phyloP scores from a whole-genome alignment of 2,113 vertebrate genomes.

The Megaptera novaeangliae region DNA sequence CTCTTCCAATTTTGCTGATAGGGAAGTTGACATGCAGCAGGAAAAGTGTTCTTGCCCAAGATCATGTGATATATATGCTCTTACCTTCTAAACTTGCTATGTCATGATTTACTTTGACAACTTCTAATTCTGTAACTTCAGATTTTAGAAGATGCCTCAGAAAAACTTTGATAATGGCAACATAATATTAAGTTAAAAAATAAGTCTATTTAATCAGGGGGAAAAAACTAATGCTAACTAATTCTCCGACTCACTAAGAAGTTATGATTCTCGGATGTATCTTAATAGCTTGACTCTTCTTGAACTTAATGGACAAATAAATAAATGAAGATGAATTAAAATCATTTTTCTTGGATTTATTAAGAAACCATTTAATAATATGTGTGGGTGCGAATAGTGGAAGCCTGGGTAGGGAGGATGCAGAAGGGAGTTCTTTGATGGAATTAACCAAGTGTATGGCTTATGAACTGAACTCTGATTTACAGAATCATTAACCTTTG shows the following conservation, averaged over 20 bases:
- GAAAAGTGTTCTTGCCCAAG: neutral
- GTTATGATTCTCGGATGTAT: neutral
- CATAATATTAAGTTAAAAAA: neutral
- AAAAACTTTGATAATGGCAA: neutral
- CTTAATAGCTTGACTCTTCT: neutral
- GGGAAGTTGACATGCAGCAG: neutral
- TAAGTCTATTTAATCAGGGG: neutral
- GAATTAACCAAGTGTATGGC: neutral
- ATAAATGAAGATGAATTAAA: slow-evolving; percentile 12
- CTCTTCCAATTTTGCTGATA: neutral
- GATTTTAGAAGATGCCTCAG: neutral
- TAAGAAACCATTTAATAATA: slow-evolving; percentile 11
- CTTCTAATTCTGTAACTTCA: neutral
- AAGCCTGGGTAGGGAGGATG: neutral
- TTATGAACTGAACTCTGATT: slow-evolving; percentile 23
- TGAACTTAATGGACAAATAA: slow-evolving; percentile 37
- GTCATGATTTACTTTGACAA: neutral
- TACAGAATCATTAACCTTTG: slow-evolving; percentile 42
- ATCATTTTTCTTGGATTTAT: slow-evolving; percentile 4
- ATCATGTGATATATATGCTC: neutral
- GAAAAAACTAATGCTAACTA: neutral
- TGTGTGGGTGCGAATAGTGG: neutral
- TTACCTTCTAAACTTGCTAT: neutral
- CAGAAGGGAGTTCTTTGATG: neutral
- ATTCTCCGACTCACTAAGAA: neutral